Conservation (phyloP, 1,140 invertebrate genomes). For the Diprion similis region DNA sequence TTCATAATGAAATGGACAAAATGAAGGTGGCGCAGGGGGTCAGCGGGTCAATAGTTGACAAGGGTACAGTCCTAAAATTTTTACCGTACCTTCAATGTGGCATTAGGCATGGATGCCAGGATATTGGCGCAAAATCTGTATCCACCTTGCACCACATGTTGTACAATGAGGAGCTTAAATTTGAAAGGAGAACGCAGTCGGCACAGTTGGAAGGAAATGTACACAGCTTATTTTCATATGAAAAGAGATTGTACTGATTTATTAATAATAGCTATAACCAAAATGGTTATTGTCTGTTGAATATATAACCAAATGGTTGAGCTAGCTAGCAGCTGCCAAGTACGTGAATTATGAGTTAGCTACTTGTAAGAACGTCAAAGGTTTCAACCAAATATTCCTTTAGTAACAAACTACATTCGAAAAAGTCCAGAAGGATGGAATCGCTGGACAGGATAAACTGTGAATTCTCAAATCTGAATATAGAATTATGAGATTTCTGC, state of each 20-base stretch:
- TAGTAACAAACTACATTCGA: too few relatives aligned
- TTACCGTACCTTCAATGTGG: slow-evolving; percentile 96
- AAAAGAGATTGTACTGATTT: slow-evolving; percentile 80
- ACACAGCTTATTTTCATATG: slow-evolving; percentile 94
- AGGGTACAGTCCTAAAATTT: slow-evolving; percentile 95
- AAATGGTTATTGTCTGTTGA: too few relatives aligned
- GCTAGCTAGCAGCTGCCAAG: too few relatives aligned
- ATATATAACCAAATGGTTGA: too few relatives aligned
- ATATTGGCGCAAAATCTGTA: slow-evolving; percentile 85
- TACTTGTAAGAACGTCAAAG: too few relatives aligned
- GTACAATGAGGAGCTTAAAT: slow-evolving; percentile 87
- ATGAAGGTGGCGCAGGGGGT: slow-evolving; percentile 98
- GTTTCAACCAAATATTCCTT: too few relatives aligned
- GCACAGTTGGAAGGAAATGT: slow-evolving; percentile 98
- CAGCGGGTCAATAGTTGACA: slow-evolving; percentile 97
- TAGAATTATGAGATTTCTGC: too few relatives aligned
- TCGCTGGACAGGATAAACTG: too few relatives aligned
- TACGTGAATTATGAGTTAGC: too few relatives aligned
- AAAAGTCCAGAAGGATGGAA: too few relatives aligned
- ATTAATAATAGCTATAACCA: slow-evolving; percentile 34
- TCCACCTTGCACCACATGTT: slow-evolving; percentile 77
- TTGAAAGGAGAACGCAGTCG: slow-evolving; percentile 93
- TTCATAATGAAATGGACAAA: slow-evolving; percentile 92
- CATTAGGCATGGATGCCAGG: slow-evolving; percentile 96
- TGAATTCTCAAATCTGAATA: too few relatives aligned